Conservation (phyloP, 2,888 invertebrate genomes). For the Meandrusa payeni region DNA sequence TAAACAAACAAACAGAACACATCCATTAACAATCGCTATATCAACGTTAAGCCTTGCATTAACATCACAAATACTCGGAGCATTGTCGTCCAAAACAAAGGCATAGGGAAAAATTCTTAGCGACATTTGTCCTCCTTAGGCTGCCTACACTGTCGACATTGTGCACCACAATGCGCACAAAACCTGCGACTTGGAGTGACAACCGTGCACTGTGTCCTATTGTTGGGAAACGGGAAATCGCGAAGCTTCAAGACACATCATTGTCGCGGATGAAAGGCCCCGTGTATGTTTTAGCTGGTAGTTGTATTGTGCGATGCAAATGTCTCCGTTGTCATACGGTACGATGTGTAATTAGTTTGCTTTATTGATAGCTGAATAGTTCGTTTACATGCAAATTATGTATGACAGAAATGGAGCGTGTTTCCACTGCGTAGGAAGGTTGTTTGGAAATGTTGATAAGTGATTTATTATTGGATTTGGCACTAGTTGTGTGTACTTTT, state of each 20-base stretch:
- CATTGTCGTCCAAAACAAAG: constrained; percentile 35
- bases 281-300: constrained; percentile 28
- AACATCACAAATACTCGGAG: constrained; percentile 34
- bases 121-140: constrained; percentile 27
- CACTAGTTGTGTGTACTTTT: too few relatives aligned
- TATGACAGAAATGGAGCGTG: constrained; percentile 1
- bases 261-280: constrained; percentile 24
- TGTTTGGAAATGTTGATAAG: constrained; percentile 7
- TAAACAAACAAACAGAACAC: constrained; percentile 28
- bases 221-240: constrained; percentile 32
- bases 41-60: constrained; percentile 39
- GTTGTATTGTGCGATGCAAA: constrained; percentile 29
- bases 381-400: constrained; percentile 17
- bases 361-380: constrained; percentile 24
- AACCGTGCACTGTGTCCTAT: constrained; percentile 24
- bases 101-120: constrained; percentile 32
- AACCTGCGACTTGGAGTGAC: constrained; percentile 29
- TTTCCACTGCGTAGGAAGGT: neutral
- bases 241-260: constrained; percentile 29
- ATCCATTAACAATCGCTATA: constrained; percentile 10
- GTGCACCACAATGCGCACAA: constrained; percentile 29
- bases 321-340: constrained; percentile 18
- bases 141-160: constrained; percentile 28
- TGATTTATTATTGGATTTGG: too few relatives aligned
- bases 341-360: constrained; percentile 21